A percentile compares a stretch with the other conserved stretches of the same genome.
phyloP scores from a whole-genome alignment of 2,888 invertebrate genomes.

The Parnassius mnemosyne region DNA sequence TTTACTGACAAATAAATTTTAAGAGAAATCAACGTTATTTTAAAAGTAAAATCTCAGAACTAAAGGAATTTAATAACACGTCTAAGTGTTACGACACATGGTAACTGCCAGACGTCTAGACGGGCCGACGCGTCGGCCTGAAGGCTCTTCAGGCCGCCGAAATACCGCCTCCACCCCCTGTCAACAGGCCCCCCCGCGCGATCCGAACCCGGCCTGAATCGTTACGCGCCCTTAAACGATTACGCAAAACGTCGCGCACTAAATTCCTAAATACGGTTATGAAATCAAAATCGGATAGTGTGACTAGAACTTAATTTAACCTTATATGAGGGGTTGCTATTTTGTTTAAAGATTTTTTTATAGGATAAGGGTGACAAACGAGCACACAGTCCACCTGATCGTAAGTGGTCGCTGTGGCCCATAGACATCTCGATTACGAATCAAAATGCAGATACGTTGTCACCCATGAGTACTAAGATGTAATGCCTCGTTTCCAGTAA shows the following conservation, averaged over 20 bases:
- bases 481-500: no score
- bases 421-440: no score
- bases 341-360: no score
- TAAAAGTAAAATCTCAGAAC: conserved; percentile 11
- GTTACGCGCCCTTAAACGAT: conserved; percentile 33
- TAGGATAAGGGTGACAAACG: no score
- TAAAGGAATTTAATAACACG: conserved; percentile 23
- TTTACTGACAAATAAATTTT: no score
- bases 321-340: no score
- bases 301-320: conserved; percentile 1
- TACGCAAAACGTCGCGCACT: conserved; percentile 39
- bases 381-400: no score
- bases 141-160: conserved; percentile 62
- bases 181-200: conserved; percentile 26
- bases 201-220: conserved; percentile 26
- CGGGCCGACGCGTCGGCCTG: conserved; percentile 56
- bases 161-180: conserved; percentile 37
- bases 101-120: conserved; percentile 69
- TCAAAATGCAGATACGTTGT: no score
- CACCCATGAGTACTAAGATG: no score
- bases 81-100: conserved; percentile 40
- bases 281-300: conserved; percentile 28
- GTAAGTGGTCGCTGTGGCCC: no score
- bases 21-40: conserved; percentile 6
- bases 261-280: conserved; percentile 31